A percentile compares a stretch with the other conserved stretches of the same genome.
phyloP scores from a whole-genome alignment of 2,797 vertebrate genomes.

The Pampus argenteus region DNA sequence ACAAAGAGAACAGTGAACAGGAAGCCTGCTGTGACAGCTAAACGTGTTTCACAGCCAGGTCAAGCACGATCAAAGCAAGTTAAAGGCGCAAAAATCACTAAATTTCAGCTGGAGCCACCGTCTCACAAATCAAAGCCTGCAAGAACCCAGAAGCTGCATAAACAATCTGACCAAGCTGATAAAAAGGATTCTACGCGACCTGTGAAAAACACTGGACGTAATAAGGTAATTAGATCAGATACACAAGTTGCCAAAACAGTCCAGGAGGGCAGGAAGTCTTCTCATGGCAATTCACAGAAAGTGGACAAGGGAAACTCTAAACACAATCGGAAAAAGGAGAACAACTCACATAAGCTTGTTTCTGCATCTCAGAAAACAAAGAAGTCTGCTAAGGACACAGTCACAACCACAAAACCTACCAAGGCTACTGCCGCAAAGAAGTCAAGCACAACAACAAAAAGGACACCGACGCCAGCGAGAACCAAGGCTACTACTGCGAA shows the following conservation, averaged over 20 bases:
- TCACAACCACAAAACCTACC: slow-evolving; percentile 31
- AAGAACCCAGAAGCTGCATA: slow-evolving; percentile 31
- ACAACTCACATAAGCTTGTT: slow-evolving; percentile 40
- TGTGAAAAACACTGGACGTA: slow-evolving; percentile 28
- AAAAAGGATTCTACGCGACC: slow-evolving; percentile 39
- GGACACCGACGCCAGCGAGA: slow-evolving; percentile 17
- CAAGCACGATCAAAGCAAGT: slow-evolving; percentile 45
- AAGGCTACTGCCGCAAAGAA: slow-evolving; percentile 30
- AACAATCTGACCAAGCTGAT: slow-evolving; percentile 45
- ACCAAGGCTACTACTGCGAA: slow-evolving; percentile 29
- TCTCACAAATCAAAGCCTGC: slow-evolving; percentile 57
- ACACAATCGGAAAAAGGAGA: slow-evolving; percentile 31
- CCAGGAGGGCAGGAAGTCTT: slow-evolving; percentile 11
- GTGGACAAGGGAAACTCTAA: slow-evolving; percentile 24
- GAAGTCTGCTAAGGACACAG: slow-evolving; percentile 16
- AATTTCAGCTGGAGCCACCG: slow-evolving; percentile 81
- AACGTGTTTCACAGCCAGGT: slow-evolving; percentile 51
- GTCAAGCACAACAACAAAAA: slow-evolving; percentile 30
- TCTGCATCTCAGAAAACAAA: slow-evolving; percentile 40
- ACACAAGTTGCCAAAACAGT: slow-evolving; percentile 44
- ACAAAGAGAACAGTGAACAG: slow-evolving; percentile 37
- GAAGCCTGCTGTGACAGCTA: slow-evolving; percentile 37
- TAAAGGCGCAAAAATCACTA: slow-evolving; percentile 58
- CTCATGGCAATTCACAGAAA: slow-evolving; percentile 37
- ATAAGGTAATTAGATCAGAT: slow-evolving; percentile 48